Evolutionary conservation across 2,797 vertebrate species (phyloP).

Genomic region (Acipenser ruthenus): DNA sequence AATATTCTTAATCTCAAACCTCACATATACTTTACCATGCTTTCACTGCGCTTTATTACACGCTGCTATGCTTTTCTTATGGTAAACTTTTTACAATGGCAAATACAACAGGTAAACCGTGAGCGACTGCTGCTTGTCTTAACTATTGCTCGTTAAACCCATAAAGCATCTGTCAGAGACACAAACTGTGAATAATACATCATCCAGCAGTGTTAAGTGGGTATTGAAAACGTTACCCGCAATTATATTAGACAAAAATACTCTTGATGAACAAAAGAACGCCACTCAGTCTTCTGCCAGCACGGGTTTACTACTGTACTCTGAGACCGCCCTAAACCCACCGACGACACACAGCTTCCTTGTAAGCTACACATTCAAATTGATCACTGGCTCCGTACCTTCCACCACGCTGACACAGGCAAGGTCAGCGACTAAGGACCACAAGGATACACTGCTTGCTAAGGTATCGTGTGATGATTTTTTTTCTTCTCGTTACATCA

Average conservation of each 20-base stretch:
- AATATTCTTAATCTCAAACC: too few relatives aligned
- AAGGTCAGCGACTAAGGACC: conserved; percentile 29
- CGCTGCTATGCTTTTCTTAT: too few relatives aligned
- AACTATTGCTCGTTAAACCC: too few relatives aligned
- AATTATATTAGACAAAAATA: neutral
- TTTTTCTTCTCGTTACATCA: neutral
- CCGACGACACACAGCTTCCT: conserved; percentile 21
- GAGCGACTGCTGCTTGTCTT: too few relatives aligned
- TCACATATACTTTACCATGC: too few relatives aligned
- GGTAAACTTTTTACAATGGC: too few relatives aligned
- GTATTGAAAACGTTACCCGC: too few relatives aligned
- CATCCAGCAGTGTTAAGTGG: too few relatives aligned
- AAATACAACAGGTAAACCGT: too few relatives aligned
- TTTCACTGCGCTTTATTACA: too few relatives aligned
- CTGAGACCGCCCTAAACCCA: neutral
- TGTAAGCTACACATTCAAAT: conserved; percentile 21
- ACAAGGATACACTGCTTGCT: conserved; percentile 15
- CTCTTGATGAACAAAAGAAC: neutral
- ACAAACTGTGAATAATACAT: too few relatives aligned
- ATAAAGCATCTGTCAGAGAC: too few relatives aligned
- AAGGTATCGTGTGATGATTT: conserved; percentile 25
- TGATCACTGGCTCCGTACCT: conserved; percentile 15
- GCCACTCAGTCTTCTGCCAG: neutral
- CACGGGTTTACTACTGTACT: neutral
- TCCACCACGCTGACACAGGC: conserved; percentile 15